Conservation (phyloP, 1,140 invertebrate genomes). For the Tachypleus tridentatus region DNA sequence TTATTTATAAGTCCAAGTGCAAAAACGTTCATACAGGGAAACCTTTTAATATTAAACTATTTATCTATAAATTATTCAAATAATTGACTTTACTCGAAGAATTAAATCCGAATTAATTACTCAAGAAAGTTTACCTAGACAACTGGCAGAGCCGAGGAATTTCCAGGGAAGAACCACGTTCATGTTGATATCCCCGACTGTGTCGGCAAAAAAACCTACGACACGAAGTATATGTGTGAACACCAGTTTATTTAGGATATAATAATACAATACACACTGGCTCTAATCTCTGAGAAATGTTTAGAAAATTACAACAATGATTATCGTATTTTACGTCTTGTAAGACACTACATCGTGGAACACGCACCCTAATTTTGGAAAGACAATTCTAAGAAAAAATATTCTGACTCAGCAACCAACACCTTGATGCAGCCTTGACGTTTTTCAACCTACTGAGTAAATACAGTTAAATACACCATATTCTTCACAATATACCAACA, state of each 20-base stretch:
- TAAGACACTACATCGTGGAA: no score
- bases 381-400: neutral
- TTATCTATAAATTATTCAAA: no score
- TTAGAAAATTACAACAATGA: neutral
- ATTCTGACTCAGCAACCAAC: neutral
- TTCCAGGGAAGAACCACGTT: slow-evolving; percentile 63
- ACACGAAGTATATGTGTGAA: neutral
- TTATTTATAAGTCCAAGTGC: no score
- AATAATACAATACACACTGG: no score
- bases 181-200: slow-evolving; percentile 44
- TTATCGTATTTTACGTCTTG: neutral
- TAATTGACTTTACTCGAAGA: no score
- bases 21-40: no score
- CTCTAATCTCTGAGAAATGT: neutral
- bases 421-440: neutral
- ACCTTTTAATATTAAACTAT: no score
- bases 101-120: no score
- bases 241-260: no score
- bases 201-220: slow-evolving; percentile 22
- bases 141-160: slow-evolving; percentile 49
- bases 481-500: no score
- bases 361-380: no score
- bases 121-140: slow-evolving; percentile 42
- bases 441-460: slow-evolving; percentile 19
- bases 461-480: no score